Percentiles rank a stretch among this genome's conserved stretches.
These are phyloP conservation scores for Lateolabrax maculatus DNA, from an alignment of 2,797 vertebrate genomes.

Conservation along the genomic window DNA sequence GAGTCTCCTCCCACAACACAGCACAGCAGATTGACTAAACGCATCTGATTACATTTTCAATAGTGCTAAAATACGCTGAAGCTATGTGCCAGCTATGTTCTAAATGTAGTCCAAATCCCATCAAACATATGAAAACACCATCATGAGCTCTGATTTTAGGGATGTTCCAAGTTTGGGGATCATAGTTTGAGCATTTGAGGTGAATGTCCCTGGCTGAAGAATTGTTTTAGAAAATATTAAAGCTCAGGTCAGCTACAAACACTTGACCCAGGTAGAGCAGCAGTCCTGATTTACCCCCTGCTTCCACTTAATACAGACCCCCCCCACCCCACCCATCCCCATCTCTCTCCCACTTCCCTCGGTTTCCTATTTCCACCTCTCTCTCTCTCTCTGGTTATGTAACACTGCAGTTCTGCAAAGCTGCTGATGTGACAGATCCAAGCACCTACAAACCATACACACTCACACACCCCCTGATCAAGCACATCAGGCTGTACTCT, in stretches of 20 bases:
- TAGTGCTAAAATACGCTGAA: slow-evolving; percentile 50
- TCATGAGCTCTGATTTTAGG: slow-evolving; percentile 4
- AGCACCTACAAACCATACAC: slow-evolving; percentile 53
- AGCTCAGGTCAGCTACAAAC: neutral
- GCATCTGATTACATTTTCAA: slow-evolving; percentile 68
- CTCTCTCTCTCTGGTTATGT: slow-evolving; percentile 67
- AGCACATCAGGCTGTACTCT: slow-evolving; percentile 53
- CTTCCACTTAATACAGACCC: slow-evolving; percentile 18
- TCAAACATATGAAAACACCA: slow-evolving; percentile 15
- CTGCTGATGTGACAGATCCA: slow-evolving; percentile 84
- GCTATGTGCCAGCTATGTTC: slow-evolving; percentile 42
- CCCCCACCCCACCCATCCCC: too few species aligned
- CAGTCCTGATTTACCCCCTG: slow-evolving; percentile 33
- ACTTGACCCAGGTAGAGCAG: slow-evolving; percentile 19
- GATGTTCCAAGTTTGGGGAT: slow-evolving; percentile 28
- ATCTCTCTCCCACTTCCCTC: slow-evolving; percentile 14
- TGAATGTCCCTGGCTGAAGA: neutral
- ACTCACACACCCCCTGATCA: slow-evolving; percentile 44
- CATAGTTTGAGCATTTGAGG: neutral
- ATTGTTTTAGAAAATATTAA: neutral
- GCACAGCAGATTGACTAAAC: slow-evolving; percentile 56
- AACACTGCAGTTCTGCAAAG: slow-evolving; percentile 84
- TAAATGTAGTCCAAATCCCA: slow-evolving; percentile 48
- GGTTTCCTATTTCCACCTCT: slow-evolving; percentile 23
- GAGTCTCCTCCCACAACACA: slow-evolving; percentile 67